phyloP scores from a whole-genome alignment of 1,140 invertebrate species.

The Drosophila erecta region DNA sequence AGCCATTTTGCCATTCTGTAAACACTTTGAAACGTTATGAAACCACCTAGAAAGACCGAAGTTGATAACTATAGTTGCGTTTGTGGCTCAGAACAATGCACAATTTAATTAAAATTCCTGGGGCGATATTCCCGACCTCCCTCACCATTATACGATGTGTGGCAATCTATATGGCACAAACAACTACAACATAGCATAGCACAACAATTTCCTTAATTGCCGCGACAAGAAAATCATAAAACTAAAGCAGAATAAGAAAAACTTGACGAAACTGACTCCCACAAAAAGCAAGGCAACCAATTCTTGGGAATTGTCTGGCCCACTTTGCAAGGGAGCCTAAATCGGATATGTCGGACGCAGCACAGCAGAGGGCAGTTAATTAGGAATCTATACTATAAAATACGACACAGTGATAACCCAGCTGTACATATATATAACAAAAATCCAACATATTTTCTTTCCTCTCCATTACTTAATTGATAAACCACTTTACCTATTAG shows the following conservation, averaged over 20 bases:
- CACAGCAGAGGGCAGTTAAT: conserved; percentile 12
- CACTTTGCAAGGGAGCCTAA: conserved; percentile 31
- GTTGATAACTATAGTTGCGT: not conserved
- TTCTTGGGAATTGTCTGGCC: conserved; percentile 44
- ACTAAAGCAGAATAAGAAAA: conserved; percentile 31
- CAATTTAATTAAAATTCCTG: conserved; percentile 34
- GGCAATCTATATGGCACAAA: conserved; percentile 22
- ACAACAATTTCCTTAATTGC: conserved; percentile 41
- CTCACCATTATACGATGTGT: conserved; percentile 39
- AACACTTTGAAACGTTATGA: no score
- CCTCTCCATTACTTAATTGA: no score
- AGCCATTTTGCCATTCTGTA: no score
- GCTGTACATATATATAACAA: no score
- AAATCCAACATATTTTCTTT: no score
- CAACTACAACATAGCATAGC: conserved; percentile 10
- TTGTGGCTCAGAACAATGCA: conserved; percentile 24
- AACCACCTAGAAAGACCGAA: not conserved
- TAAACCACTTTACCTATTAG: not conserved
- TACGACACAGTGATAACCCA: no score
- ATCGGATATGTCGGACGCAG: conserved; percentile 14
- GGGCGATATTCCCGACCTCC: conserved; percentile 29
- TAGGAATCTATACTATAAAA: not conserved
- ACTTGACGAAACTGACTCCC: conserved; percentile 28
- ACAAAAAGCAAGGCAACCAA: conserved; percentile 13
- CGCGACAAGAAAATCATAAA: conserved; percentile 45